Base-by-base conservation (phyloP, 2,888 invertebrate species). In the Zelleria hepariella region DNA sequence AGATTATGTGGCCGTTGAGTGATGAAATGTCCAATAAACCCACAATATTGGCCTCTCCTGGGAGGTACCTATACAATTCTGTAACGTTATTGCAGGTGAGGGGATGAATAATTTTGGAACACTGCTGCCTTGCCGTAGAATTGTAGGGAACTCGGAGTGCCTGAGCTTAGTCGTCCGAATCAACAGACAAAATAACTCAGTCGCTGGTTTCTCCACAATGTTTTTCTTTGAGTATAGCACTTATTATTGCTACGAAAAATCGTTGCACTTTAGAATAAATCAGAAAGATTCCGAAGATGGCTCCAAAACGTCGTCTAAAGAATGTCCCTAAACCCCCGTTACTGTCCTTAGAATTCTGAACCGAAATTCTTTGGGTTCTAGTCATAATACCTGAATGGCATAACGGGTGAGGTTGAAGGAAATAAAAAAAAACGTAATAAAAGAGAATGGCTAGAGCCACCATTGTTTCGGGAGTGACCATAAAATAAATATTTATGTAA, bases 401-500 rank as follows among this genome's bases (percentile, higher is more conserved):
- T 25, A 24, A 54, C 32, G 32, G 32, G 21, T 18, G 27, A 23
- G 48, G 25, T 24, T n/a, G 42, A 54, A 53, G 42, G 78, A 72
- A 72, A 63, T 48, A n/a, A n/a, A 68, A 61, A 60, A 74, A 75
- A 77, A 73, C 76, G 72, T 67, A 68, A 66, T 66, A 70, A 77
- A 75, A 2, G 32, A 42, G 32, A 74, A 58, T n/a, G 5, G 53
- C 32, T 71, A 67, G 32, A 10, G 68, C 69, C 63, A 58, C 78
- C 76, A 81, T 82, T 83, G 81, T 83, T 77, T 69, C 72, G 62
- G 61, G 62, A 72, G 75, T 72, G 71, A 74, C 73, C 72, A 77
- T 79, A 72, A 78, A 76, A 52, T 58, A 53, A 72, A 65, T 75
- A 75, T 75, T 73, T 74, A 75, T 77, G 73, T 74, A 74, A 74